Evolutionary conservation across 2,797 vertebrate genomes (phyloP).

Genomic region (Notamacropus eugenii): DNA sequence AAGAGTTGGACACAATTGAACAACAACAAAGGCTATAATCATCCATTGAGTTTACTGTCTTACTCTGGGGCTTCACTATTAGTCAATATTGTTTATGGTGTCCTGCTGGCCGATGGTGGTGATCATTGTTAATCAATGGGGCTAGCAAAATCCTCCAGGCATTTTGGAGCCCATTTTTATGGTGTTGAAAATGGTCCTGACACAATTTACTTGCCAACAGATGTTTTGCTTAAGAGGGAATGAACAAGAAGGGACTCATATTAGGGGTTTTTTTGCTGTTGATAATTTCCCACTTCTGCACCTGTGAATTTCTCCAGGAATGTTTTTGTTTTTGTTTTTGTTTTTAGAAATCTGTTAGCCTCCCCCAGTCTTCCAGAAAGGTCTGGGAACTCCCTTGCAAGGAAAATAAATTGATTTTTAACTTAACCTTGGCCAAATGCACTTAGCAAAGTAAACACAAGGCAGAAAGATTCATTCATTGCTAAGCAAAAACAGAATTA

Average conservation of each 20-base stretch:
- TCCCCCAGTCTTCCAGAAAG: background rate
- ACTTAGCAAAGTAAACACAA: background rate
- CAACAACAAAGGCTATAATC: background rate
- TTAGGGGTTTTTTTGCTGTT: background rate
- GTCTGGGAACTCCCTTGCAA: background rate
- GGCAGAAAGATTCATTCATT: background rate
- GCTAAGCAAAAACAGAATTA: background rate
- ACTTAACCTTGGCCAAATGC: background rate
- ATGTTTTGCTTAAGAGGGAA: background rate
- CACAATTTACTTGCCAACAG: background rate
- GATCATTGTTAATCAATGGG: background rate
- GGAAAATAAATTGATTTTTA: background rate
- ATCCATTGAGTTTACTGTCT: background rate
- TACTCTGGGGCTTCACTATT: background rate
- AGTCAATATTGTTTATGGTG: background rate
- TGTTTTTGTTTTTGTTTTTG: background rate
- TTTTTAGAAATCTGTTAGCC: background rate
- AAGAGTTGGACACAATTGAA: background rate
- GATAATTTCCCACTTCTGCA: background rate
- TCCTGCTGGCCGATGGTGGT: background rate
- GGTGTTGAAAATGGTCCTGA: background rate
- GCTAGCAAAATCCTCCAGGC: background rate
- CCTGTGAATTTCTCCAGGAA: background rate
- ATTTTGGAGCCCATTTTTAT: background rate
- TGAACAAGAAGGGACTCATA: background rate